Evolutionary conservation across 1,140 invertebrate species (phyloP).

Genomic region (Argopecten irradians): DNA sequence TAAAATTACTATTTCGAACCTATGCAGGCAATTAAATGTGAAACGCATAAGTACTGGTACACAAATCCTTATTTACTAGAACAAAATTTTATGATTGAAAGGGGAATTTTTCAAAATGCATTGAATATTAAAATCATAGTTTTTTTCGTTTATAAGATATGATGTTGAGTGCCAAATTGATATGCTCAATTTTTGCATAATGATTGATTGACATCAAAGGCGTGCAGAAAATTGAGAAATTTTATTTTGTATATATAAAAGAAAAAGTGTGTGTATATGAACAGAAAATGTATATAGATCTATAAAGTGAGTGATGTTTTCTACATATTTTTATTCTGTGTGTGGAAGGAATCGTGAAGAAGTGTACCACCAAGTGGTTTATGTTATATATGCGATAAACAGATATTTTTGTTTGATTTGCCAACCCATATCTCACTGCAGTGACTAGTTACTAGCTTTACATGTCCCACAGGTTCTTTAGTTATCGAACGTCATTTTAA

Average conservation of each 20-base stretch:
- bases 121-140: not conserved
- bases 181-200: conserved; percentile 18
- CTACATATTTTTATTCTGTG: not conserved
- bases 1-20: too few species aligned
- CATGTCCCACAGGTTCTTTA: too few species aligned
- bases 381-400: not conserved
- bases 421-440: not conserved
- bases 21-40: too few species aligned
- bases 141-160: not conserved
- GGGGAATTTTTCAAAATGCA: not conserved
- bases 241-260: conserved; percentile 19
- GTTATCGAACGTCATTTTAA: too few species aligned
- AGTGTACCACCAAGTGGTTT: not conserved
- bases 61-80: not conserved
- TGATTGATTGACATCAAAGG: not conserved
- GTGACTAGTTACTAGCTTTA: too few species aligned
- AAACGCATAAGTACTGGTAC: too few species aligned
- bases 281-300: not conserved
- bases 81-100: not conserved
- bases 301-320: not conserved
- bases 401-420: not conserved
- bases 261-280: not conserved
- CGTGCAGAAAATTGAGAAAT: not conserved
- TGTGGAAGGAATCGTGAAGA: not conserved
- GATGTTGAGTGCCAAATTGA: conserved; percentile 16